Conservation (phyloP, 2,113 vertebrate genomes). For the Chionomys nivalis region DNA sequence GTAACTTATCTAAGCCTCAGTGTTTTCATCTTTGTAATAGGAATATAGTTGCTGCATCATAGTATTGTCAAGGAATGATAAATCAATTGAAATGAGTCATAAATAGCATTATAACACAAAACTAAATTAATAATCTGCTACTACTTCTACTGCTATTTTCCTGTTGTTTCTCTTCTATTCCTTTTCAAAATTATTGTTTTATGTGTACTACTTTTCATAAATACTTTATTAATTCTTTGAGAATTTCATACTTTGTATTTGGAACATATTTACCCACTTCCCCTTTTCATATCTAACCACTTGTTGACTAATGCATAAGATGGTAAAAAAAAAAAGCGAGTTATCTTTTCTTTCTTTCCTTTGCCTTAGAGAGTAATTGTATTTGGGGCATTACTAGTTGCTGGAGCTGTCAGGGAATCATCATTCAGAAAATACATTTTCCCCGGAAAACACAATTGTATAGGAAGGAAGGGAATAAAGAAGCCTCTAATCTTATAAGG, state of each 20-base stretch:
- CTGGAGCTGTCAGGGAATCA: background rate
- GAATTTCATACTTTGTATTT: background rate
- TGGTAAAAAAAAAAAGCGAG: background rate
- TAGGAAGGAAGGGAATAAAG: too few relatives aligned
- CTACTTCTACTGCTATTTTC: background rate
- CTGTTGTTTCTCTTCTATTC: background rate
- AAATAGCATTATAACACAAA: background rate
- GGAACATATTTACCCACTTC: background rate
- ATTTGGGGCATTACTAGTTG: background rate
- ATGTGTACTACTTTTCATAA: background rate
- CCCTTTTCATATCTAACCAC: background rate
- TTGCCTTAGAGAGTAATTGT: background rate
- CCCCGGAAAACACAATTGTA: background rate
- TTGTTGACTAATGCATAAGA: background rate
- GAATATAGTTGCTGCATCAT: background rate
- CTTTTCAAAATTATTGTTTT: background rate
- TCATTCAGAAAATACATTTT: background rate
- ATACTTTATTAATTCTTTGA: background rate
- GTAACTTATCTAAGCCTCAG: background rate
- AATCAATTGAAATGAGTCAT: background rate
- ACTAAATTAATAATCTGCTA: background rate
- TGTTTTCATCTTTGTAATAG: slow-evolving; percentile 18
- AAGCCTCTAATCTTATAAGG: background rate
- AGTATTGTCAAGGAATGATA: background rate
- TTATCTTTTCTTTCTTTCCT: background rate